phyloP scores from a whole-genome alignment of 2,113 vertebrate species.

The Numida meleagris region DNA sequence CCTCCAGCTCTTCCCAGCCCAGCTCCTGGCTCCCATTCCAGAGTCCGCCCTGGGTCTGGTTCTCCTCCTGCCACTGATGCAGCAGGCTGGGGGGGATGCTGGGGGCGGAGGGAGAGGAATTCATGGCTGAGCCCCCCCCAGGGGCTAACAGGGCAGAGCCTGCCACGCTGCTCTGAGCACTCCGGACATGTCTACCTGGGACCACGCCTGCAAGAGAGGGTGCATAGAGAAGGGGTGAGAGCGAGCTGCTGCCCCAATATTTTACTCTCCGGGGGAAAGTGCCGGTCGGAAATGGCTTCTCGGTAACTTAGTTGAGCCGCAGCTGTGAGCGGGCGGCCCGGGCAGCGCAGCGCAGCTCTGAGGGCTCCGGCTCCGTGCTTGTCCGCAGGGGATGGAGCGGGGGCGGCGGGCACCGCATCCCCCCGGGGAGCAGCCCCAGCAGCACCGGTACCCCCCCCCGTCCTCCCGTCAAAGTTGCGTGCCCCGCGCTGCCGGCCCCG shows the following conservation, averaged over 20 bases:
- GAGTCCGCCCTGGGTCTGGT: slow-evolving; percentile 33
- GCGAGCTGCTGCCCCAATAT: rapidly evolving
- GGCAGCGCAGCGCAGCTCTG: not conserved
- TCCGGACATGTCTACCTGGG: not conserved
- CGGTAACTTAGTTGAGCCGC: slow-evolving; percentile 31
- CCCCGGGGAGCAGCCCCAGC: not conserved
- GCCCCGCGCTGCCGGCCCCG: not conserved
- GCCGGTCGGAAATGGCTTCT: not conserved
- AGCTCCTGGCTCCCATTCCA: slow-evolving; percentile 67
- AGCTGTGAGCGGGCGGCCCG: not conserved
- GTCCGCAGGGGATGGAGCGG: not conserved
- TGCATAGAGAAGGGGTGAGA: not conserved
- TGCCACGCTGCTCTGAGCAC: not conserved
- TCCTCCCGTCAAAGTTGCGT: not conserved
- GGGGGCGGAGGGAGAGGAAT: slow-evolving; percentile 22
- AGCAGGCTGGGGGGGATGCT: not conserved
- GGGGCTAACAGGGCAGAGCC: not conserved
- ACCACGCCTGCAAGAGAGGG: not conserved
- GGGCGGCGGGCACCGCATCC: too few species aligned
- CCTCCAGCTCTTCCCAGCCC: slow-evolving; percentile 80
- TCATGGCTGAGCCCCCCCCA: slow-evolving; percentile 54
- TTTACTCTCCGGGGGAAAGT: not conserved
- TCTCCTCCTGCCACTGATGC: slow-evolving; percentile 57
- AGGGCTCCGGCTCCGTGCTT: not conserved
- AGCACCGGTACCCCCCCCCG: not conserved